A percentile compares a stretch with the other conserved stretches of the same genome.
These are phyloP conservation scores for Rapana venosa DNA, from an alignment of 2,888 invertebrate genomes.

Conservation along the genomic window DNA sequence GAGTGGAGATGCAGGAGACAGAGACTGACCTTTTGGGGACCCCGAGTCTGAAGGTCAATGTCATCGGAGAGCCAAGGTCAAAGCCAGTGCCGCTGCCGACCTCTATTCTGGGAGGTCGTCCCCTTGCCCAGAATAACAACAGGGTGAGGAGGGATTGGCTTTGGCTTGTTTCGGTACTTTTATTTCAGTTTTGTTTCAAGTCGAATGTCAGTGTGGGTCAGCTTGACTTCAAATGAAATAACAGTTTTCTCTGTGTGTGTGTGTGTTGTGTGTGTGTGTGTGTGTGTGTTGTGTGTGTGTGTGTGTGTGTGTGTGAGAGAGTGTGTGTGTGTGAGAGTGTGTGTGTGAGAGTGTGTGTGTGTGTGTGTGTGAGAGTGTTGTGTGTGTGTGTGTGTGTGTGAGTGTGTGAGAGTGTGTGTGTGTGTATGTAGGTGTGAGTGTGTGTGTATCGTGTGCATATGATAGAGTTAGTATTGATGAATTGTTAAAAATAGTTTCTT, in stretches of 20 bases:
- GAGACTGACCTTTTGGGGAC: constrained; percentile 51
- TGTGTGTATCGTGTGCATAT: background rate
- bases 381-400: background rate
- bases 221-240: too few relatives aligned
- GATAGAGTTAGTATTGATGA: too few relatives aligned
- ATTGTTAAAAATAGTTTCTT: too few relatives aligned
- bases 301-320: background rate
- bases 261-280: too few relatives aligned
- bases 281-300: too few relatives aligned
- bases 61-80: constrained; percentile 67
- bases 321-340: background rate
- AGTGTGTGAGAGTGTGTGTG: background rate
- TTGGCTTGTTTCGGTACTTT: background rate
- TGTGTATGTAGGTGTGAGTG: background rate
- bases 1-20: constrained; percentile 13
- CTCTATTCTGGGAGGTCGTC: constrained; percentile 72
- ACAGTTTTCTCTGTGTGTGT: too few relatives aligned
- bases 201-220: too few relatives aligned
- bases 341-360: background rate
- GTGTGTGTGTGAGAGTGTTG: constrained; percentile 27
- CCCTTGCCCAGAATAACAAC: constrained; percentile 71
- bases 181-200: background rate
- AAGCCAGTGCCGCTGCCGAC: constrained; percentile 70
- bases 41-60: constrained; percentile 65
- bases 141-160: constrained; percentile 59